Evolutionary conservation across 2,888 invertebrate genomes (phyloP), one percentile per base, ranked within the genome.

Genomic region (Xylocampa areola): DNA sequence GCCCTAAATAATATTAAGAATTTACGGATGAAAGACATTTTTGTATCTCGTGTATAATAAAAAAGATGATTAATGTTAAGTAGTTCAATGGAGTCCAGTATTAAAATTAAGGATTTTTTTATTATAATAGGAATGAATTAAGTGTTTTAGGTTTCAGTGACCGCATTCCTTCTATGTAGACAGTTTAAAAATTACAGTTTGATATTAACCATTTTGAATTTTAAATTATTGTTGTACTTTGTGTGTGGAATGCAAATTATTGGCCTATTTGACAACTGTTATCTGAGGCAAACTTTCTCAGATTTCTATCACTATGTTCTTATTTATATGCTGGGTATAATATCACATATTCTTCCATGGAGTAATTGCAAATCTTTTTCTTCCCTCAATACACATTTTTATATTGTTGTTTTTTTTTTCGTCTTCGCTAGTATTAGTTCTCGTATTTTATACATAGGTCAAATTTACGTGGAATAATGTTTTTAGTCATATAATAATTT

Each of bases 81-180:
- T 80, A 84, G 79, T 55, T 68, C 70, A 81, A 72, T 75, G 63
- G 64, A 76, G 78, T 82, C 79, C 85, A 83, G 82, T 85, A 85
- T 85, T 85, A 82, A 67, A 70, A 52, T 74, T 77, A 75, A 74
- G 66, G 75, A 70, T 67, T 68, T 75, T 53, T 54, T 72, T 37
- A 62, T 55, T 57, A 21, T 33, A 57, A 69, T 71, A 69, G 70
- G 68, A 76, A 66, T 73, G 68, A 64, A 43, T 70, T 66, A 47
- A 67, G 16, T 14, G 27, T 57, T 25, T 65, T 50, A 61, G 47
- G 40, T 67, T 61, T 68, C 60, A 61, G 47, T 66, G 51, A 52
- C 58, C 55, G 63, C 74, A 77, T 79, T 78, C 80, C 77, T 75
- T 57, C 21, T 45, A 37, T 21, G 39, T 66, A 69, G 65, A 64